Conservation (phyloP, 2,113 vertebrate genomes). For the Rhombomys opimus region DNA sequence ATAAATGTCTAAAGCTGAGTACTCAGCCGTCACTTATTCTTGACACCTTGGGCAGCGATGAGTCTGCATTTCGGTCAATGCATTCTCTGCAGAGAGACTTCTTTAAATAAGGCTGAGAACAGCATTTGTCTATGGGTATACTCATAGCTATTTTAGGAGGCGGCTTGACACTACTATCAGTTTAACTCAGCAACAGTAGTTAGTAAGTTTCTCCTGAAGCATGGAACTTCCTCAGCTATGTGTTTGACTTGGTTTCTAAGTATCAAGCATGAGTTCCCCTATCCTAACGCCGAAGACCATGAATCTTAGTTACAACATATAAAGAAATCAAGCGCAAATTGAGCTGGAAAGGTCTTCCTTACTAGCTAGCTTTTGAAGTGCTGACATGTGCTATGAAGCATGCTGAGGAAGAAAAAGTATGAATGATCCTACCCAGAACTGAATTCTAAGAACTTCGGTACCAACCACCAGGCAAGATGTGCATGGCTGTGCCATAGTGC, state of each 20-base stretch:
- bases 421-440: neutral
- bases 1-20: neutral
- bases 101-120: neutral
- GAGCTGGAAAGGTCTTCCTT: neutral
- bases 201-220: neutral
- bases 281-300: neutral
- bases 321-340: neutral
- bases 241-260: neutral
- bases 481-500: neutral
- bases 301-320: neutral
- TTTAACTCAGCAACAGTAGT: neutral
- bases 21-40: neutral
- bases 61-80: neutral
- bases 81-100: neutral
- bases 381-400: neutral
- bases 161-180: neutral
- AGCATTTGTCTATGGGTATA: neutral
- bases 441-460: neutral
- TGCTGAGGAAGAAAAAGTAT: neutral
- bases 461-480: neutral
- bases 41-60: neutral
- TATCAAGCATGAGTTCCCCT: neutral
- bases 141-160: neutral
- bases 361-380: neutral
- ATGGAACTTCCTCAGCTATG: neutral